Evolutionary conservation across 1,140 invertebrate species (phyloP).

Genomic region (Pemphigus obesinymphae): DNA sequence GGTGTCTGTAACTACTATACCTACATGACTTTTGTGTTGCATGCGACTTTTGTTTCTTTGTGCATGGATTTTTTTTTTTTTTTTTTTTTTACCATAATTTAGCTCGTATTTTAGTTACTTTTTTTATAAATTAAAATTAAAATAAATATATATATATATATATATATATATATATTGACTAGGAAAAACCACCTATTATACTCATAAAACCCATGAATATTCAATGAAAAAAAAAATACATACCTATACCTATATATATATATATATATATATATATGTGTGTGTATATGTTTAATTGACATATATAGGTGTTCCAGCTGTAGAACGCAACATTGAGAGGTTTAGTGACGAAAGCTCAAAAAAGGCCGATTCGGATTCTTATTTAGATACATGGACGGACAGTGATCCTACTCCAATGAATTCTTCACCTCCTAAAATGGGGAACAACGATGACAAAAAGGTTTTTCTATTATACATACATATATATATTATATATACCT

Average conservation of each 20-base stretch:
- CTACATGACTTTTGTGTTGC: too few relatives aligned
- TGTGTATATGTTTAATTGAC: neutral
- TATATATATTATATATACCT: too few relatives aligned
- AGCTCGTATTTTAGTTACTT: too few relatives aligned
- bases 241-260: neutral
- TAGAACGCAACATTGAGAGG: slow-evolving; percentile 50
- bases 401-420: slow-evolving; percentile 55
- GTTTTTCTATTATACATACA: neutral
- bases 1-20: neutral
- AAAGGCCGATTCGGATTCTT: slow-evolving; percentile 61
- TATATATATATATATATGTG: neutral
- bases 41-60: too few relatives aligned
- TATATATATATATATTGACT: neutral
- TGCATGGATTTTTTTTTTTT: too few relatives aligned
- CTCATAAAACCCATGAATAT: neutral
- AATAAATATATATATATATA: too few relatives aligned
- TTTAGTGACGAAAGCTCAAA: slow-evolving; percentile 61
- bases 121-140: too few relatives aligned
- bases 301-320: neutral
- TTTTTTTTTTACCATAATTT: neutral
- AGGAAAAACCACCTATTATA: neutral
- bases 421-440: slow-evolving; percentile 52
- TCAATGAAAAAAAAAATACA: neutral
- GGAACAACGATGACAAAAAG: slow-evolving; percentile 40
- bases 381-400: slow-evolving; percentile 59